Base-by-base conservation (phyloP, 2,797 vertebrate genomes). In the Pogoniulus pusillus region DNA sequence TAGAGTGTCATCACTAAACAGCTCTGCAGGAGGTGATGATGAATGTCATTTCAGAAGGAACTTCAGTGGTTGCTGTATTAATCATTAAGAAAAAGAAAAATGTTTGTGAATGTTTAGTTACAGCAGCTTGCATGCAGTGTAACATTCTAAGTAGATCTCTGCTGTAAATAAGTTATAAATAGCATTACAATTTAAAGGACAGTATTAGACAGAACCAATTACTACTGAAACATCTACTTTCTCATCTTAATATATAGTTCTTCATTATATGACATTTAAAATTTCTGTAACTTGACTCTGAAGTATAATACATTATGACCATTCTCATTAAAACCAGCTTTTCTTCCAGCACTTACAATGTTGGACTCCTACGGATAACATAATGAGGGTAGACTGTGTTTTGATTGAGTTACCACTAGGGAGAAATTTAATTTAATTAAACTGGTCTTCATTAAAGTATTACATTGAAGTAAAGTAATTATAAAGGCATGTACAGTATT, bases 361-460 rank as follows among this genome's bases (percentile, higher is more conserved):
- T 91, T 96, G 95, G 96, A 96, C 96, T 97, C 97, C 97, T 97
- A 97, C 95, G 11, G 97, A 96, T 97, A 97, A 95, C 90, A 89
- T 97, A 97, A 97, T 97, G 97, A 98, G 97, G 78, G 64, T 84
- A 88, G 95, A 96, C 97, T 97, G 95, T 96, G 96, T 98, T 97
- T 97, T 97, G 97, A 97, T 97, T 96, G 95, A 98, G 92, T 96
- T 96, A 96, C 97, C 97, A 97, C 96, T 93, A 87, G 97, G 96
- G 97, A 97, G 91, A 97, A 96, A 97, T 97, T 96, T 98, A 97
- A 98, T 97, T 97, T 97, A 97, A 98, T 98, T 97, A 97, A 97
- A 96, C 90, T 96, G 91, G 82, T 97, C 95, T 97, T 98, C 97
- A 97, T 97, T 97, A 97, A 96, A 97, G 95, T 96, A 97, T 97